These are phyloP conservation scores for Schrankia costaestrigalis DNA, from an alignment of 2,888 invertebrate species.

Conservation along the genomic window DNA sequence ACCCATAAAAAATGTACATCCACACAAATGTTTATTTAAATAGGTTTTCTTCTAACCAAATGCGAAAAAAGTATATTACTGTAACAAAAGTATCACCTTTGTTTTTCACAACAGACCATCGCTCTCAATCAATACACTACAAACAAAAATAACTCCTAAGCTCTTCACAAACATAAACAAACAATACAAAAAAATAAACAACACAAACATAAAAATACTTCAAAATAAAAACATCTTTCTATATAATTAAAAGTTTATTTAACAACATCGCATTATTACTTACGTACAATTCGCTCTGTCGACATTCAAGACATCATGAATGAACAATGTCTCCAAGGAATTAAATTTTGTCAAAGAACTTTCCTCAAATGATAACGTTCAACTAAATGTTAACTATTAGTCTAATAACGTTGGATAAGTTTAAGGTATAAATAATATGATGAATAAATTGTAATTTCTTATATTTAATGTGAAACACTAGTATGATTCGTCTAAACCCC, in stretches of 20 bases:
- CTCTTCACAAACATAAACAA: too few relatives aligned
- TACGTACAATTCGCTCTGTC: constrained; percentile 14
- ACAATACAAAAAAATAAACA: constrained; percentile 7
- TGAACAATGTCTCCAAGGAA: constrained; percentile 21
- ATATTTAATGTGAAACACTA: background rate
- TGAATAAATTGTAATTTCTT: background rate
- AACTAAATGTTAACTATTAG: constrained; percentile 18
- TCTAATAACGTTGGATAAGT: constrained; percentile 15
- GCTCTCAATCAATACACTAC: too few relatives aligned
- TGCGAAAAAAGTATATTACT: too few relatives aligned
- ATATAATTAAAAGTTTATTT: constrained; percentile 26
- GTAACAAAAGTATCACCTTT: too few relatives aligned
- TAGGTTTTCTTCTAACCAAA: too few relatives aligned
- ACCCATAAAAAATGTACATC: too few relatives aligned
- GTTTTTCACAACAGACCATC: too few relatives aligned
- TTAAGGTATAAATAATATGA: background rate
- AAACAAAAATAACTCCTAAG: too few relatives aligned
- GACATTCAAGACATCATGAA: constrained; percentile 19
- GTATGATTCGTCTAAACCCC: too few relatives aligned
- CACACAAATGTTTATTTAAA: too few relatives aligned
- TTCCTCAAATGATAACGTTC: constrained; percentile 31
- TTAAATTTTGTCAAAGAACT: constrained; percentile 36
- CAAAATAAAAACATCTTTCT: constrained; percentile 19
- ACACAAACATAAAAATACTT: constrained; percentile 7
- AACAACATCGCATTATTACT: constrained; percentile 10